A percentile compares a stretch with the other conserved stretches of the same genome.
Evolutionary conservation across 2,113 vertebrate genomes (phyloP).

Genomic region (Sturnira hondurensis): DNA sequence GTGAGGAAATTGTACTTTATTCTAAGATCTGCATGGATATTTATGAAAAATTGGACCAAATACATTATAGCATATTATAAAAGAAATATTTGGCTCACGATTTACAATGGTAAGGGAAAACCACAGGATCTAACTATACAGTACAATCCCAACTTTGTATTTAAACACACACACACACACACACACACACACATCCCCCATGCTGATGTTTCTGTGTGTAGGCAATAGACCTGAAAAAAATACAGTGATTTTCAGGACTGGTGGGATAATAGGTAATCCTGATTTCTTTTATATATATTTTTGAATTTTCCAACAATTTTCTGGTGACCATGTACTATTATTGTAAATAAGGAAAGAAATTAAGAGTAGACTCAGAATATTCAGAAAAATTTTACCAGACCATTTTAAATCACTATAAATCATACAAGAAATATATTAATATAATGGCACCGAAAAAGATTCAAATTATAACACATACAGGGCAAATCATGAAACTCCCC

Average conservation of each 20-base stretch:
- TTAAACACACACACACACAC: background rate
- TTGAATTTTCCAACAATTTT: background rate
- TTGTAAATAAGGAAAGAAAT: background rate
- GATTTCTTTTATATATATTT: constrained; percentile 1
- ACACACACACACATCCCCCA: background rate
- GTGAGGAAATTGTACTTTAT: background rate
- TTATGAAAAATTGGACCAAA: background rate
- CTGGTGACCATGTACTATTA: background rate
- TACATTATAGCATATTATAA: background rate
- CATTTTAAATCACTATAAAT: background rate
- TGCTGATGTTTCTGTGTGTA: background rate
- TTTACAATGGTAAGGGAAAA: background rate
- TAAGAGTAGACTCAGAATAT: background rate
- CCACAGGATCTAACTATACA: background rate
- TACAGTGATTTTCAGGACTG: background rate
- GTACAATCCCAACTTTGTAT: background rate
- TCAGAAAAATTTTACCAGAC: background rate
- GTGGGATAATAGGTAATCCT: background rate
- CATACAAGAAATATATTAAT: background rate
- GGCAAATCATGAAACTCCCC: background rate
- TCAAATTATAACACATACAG: no score
- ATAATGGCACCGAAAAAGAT: background rate
- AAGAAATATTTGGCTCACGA: background rate
- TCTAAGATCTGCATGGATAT: background rate
- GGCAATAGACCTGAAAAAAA: background rate